Evolutionary conservation across 1,140 invertebrate genomes (phyloP).

Genomic region (Akabosia matsudoensis): DNA sequence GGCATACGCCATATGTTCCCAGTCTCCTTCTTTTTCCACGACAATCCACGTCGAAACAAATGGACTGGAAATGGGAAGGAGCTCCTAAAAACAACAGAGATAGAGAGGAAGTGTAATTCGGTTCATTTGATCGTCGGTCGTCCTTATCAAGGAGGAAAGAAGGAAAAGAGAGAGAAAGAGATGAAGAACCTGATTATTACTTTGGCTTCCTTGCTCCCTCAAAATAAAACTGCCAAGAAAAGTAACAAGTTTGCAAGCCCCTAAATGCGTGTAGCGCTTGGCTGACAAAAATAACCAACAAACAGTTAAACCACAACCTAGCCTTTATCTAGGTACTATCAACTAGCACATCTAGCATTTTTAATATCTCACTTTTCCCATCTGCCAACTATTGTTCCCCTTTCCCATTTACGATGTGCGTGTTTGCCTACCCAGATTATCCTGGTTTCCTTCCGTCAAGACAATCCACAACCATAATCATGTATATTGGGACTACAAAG

Average conservation of each 20-base stretch:
- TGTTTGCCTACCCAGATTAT: too few species aligned
- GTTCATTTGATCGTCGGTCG: constrained; percentile 19
- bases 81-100: constrained; percentile 16
- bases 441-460: too few species aligned
- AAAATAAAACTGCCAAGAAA: not conserved
- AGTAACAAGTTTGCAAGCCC: not conserved
- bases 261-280: not conserved
- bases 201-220: not conserved
- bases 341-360: not conserved
- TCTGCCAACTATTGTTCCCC: too few species aligned
- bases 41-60: constrained; percentile 8
- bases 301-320: not conserved
- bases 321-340: not conserved
- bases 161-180: not conserved
- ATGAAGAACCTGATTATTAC: constrained; percentile 25
- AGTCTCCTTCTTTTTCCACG: too few species aligned
- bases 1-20: not conserved
- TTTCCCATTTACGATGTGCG: too few species aligned
- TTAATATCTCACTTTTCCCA: too few species aligned
- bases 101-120: constrained; percentile 23
- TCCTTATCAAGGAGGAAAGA: not conserved
- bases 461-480: too few species aligned
- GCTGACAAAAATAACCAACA: not conserved
- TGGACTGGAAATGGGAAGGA: constrained; percentile 17
- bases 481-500: too few species aligned